Evolutionary conservation across 92 coral and sea anemone genomes (phyloP).

Genomic region (Phenganax marumi): DNA sequence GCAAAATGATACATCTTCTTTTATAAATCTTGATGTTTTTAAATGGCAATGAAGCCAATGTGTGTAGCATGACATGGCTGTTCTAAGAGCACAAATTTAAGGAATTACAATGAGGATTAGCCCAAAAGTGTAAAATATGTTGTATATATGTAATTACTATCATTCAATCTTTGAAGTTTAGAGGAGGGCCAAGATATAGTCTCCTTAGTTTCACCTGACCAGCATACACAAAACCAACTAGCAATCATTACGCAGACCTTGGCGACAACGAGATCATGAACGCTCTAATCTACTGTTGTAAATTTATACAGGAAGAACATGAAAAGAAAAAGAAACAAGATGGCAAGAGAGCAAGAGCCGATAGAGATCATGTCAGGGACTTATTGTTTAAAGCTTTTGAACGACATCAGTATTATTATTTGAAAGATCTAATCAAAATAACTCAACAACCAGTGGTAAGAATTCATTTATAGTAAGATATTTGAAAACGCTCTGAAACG

Average conservation of each 20-base stretch:
- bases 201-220: background rate
- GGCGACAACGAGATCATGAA: too few species aligned
- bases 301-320: slow-evolving; percentile 69
- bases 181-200: too few species aligned
- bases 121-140: too few species aligned
- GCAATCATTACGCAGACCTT: background rate
- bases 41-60: too few species aligned
- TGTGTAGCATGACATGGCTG: too few species aligned
- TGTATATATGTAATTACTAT: too few species aligned
- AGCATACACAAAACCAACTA: background rate
- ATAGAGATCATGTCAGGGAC: slow-evolving; percentile 86
- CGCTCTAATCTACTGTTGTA: background rate
- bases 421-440: slow-evolving; percentile 84
- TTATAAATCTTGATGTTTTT: too few species aligned
- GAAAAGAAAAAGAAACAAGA: slow-evolving; percentile 90
- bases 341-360: slow-evolving; percentile 89
- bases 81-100: too few species aligned
- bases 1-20: too few species aligned
- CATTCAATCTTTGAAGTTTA: too few species aligned
- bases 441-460: slow-evolving; percentile 97
- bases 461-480: slow-evolving; percentile 1
- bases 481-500: background rate
- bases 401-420: slow-evolving; percentile 92
- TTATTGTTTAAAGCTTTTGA: slow-evolving; percentile 93
- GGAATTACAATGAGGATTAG: too few species aligned